Base-by-base conservation (phyloP, 2,113 vertebrate genomes). In the Crotophaga sulcirostris region DNA sequence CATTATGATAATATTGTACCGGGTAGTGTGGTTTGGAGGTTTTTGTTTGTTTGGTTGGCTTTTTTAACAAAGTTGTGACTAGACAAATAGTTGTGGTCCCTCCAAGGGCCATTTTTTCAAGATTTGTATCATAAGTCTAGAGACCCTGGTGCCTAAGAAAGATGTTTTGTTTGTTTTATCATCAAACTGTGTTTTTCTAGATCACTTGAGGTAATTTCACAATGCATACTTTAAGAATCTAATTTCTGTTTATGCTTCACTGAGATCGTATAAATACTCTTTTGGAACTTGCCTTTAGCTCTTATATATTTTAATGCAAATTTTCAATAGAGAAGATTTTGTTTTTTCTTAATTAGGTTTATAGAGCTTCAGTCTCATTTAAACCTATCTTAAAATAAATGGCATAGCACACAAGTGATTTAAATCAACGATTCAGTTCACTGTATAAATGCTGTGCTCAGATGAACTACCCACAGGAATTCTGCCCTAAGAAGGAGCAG, bases 221-320 rank as follows among this genome's bases (percentile, higher is more conserved):
- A 89, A 21, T 0, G 1, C 28, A 58, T 62, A 60, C 18, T 84
- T 89, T 55, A 58, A 44, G 45, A 94, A 81, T 10, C 7, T 69
- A 58, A 87, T 78, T 95, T 91, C 63, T 92, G 51, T 29, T 45
- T 91, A 74, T 38, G 28, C 28, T 86, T 84, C 80, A 84, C 26
- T 40, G 38, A 85, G 25, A 84, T 31, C 6, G 29, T 42, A 38
- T 74, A 94, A 96, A 91, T 87, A 81, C 45, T 33, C 5, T 2
- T 89, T 94, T 81, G 73, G 33, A 91, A 74, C 21, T 91, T 94
- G 69, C 52, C 42, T 84, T 64, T 49, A 84, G 62, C 54, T 85
- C 34, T 93, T 60, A 78, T 44, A 60, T 16, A 72, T 91, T 94
- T 81, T 84, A 90, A 91, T 79, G 62, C 40, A 93, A 94, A 89